Evolutionary conservation across 2,113 vertebrate species (phyloP).

Genomic region (Aix galericulata): DNA sequence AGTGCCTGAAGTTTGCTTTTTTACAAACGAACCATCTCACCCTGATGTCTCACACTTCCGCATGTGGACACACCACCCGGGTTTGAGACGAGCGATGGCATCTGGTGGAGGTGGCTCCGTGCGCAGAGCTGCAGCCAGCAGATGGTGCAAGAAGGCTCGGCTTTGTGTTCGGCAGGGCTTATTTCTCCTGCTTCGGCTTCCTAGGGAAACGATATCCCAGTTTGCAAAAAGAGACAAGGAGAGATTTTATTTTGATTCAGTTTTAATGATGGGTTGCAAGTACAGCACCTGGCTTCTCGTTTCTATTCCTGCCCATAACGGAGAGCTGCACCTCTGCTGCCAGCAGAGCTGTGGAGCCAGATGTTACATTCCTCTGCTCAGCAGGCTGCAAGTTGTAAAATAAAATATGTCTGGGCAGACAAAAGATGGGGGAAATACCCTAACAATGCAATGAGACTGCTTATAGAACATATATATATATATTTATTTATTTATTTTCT

Average conservation of each 20-base stretch:
- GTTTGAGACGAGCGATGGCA: neutral
- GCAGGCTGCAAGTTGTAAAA: neutral
- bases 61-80: neutral
- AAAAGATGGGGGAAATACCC: neutral
- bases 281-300: neutral
- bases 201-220: neutral
- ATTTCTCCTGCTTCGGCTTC: neutral
- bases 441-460: neutral
- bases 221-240: neutral
- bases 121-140: neutral
- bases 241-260: neutral
- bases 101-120: neutral
- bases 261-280: neutral
- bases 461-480: neutral
- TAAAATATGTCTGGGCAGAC: neutral
- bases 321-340: neutral
- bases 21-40: neutral
- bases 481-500: neutral
- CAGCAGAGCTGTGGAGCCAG: neutral
- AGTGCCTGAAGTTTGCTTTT: neutral
- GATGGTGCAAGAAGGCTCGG: slow-evolving; percentile 30
- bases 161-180: neutral
- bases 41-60: neutral
- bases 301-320: neutral
- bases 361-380: neutral